These are phyloP conservation scores for Eupithecia vulgata DNA, from an alignment of 2,888 invertebrate species.

Conservation along the genomic window DNA sequence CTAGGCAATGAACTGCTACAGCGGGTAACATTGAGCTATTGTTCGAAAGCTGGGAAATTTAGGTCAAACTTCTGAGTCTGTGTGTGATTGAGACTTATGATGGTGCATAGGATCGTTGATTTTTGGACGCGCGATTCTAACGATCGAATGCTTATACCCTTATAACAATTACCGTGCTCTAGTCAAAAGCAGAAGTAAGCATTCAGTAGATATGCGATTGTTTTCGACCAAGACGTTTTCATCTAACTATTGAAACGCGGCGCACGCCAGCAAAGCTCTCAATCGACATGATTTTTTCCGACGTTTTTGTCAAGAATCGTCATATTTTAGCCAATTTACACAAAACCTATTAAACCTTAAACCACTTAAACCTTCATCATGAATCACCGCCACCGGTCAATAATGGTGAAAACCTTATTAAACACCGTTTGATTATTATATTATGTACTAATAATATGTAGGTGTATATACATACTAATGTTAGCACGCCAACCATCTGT, in stretches of 20 bases:
- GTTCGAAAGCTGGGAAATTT: conserved; percentile 31
- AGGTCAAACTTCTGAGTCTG: conserved; percentile 25
- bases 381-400: neutral
- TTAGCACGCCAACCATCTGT: no score
- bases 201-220: neutral
- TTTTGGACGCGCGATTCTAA: neutral
- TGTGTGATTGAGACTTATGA: conserved; percentile 14
- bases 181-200: neutral
- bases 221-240: neutral
- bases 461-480: no score
- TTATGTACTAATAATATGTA: neutral
- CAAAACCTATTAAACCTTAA: neutral
- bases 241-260: neutral
- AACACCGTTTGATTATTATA: neutral
- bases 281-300: neutral
- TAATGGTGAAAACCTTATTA: neutral
- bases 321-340: neutral
- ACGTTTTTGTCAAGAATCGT: neutral
- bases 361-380: neutral
- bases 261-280: no score
- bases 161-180: neutral
- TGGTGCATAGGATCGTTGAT: neutral
- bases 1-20: conserved; percentile 26
- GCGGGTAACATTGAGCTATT: conserved; percentile 26
- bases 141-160: neutral